These are phyloP conservation scores for Chascanopsetta lugubris DNA, from an alignment of 2,113 vertebrate genomes.

Conservation along the genomic window DNA sequence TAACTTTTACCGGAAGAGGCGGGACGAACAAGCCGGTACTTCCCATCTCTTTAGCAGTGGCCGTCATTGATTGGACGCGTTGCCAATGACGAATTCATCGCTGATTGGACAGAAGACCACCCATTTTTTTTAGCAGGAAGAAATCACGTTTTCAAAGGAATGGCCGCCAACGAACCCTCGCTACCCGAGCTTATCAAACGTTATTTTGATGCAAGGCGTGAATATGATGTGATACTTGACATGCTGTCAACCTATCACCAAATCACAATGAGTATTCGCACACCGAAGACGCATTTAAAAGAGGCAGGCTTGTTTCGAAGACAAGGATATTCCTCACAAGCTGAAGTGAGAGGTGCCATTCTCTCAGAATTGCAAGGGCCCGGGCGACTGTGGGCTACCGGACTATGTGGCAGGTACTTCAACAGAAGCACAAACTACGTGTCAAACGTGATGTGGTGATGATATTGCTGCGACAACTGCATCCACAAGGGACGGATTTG, in stretches of 20 bases:
- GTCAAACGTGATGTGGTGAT: slow-evolving; percentile 40
- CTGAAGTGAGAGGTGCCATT: neutral
- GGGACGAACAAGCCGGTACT: too few species aligned
- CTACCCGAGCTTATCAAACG: too few species aligned
- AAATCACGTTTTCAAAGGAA: too few species aligned
- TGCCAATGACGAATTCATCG: too few species aligned
- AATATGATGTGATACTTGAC: neutral
- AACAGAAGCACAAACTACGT: slow-evolving; percentile 8
- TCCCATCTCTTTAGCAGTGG: too few species aligned
- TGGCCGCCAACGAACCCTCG: too few species aligned
- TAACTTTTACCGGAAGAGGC: too few species aligned
- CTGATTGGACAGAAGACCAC: too few species aligned
- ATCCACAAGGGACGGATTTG: slow-evolving; percentile 23
- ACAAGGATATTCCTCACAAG: neutral
- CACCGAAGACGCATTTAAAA: neutral
- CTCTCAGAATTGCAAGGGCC: slow-evolving; percentile 5
- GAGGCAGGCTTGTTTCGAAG: neutral
- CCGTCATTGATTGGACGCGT: too few species aligned
- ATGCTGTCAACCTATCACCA: slow-evolving; percentile 25
- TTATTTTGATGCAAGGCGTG: neutral
- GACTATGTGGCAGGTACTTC: slow-evolving; percentile 1
- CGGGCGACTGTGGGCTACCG: slow-evolving; percentile 14
- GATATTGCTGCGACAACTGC: slow-evolving; percentile 38
- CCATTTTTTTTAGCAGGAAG: too few species aligned
- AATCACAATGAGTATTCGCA: slow-evolving; percentile 4